These are phyloP conservation scores for Scaptodrosophila latifasciaeformis DNA, from an alignment of 2,888 invertebrate genomes.

Conservation along the genomic window DNA sequence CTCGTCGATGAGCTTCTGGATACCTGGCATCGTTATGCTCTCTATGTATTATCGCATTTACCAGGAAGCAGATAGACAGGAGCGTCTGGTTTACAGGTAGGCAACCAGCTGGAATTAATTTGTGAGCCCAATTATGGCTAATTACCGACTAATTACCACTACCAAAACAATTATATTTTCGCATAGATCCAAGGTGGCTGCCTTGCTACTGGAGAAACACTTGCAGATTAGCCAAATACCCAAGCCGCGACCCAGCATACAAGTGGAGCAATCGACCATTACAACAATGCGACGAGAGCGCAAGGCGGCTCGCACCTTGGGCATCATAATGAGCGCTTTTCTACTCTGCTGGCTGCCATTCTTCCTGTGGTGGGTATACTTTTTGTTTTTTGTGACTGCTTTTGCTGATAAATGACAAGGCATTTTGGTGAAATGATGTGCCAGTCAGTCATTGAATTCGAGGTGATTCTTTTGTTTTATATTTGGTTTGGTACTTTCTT, in stretches of 20 bases:
- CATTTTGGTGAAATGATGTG: too few species aligned
- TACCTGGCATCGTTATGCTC: conserved; percentile 94
- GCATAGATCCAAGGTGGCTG: conserved; percentile 89
- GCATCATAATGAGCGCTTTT: conserved; percentile 97
- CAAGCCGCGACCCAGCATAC: conserved; percentile 81
- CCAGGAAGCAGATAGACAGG: conserved; percentile 88
- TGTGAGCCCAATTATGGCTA: conserved; percentile 29
- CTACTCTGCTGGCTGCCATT: conserved; percentile 96
- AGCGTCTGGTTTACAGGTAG: conserved; percentile 89
- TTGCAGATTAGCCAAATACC: conserved; percentile 92
- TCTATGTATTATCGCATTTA: conserved; percentile 94
- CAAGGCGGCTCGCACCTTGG: conserved; percentile 94
- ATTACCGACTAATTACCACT: conserved; percentile 16
- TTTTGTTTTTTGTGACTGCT: background rate
- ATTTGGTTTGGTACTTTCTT: background rate
- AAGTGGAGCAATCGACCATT: conserved; percentile 85
- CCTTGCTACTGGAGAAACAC: conserved; percentile 89
- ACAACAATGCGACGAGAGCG: conserved; percentile 92
- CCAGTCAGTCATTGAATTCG: too few species aligned
- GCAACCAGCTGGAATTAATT: conserved; percentile 24
- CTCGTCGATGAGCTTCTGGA: conserved; percentile 94
- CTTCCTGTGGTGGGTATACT: conserved; percentile 86
- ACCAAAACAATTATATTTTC: background rate
- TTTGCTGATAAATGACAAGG: background rate
- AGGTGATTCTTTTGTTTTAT: conserved; percentile 1